These are phyloP conservation scores for Drosophila bocqueti DNA, from an alignment of 1,140 invertebrate species.

Conservation along the genomic window DNA sequence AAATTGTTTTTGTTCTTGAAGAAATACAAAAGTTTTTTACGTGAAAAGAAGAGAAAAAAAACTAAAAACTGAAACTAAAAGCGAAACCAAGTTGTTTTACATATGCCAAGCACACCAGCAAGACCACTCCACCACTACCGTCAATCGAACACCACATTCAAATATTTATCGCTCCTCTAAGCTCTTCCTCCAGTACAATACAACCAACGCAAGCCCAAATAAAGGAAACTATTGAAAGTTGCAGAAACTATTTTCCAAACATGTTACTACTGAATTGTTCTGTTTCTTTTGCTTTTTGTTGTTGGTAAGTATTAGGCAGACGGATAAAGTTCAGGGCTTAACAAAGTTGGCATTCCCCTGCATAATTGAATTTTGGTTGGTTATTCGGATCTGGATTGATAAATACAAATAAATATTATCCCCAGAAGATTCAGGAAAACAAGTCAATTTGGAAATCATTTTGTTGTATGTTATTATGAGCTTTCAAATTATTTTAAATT, in stretches of 20 bases:
- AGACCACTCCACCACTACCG: conserved; percentile 1
- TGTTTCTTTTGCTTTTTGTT: background rate
- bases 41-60: conserved; percentile 67
- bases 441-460: too few relatives aligned
- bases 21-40: conserved; percentile 83
- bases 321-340: background rate
- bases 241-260: conserved; percentile 62
- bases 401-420: background rate
- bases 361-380: background rate
- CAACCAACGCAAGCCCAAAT: conserved; percentile 55
- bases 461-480: too few relatives aligned
- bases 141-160: conserved; percentile 22
- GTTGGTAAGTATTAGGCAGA: conserved; percentile 17
- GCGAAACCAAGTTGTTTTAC: conserved; percentile 69
- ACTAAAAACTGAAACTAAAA: conserved; percentile 66
- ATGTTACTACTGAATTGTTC: conserved; percentile 8
- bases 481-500: too few relatives aligned
- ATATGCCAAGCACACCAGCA: conserved; percentile 36
- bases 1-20: conserved; percentile 80
- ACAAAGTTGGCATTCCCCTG: background rate
- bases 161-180: conserved; percentile 27
- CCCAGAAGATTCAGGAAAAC: background rate
- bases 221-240: conserved; percentile 76
- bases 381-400: background rate
- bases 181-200: conserved; percentile 59